Evolutionary conservation across 2,113 vertebrate species (phyloP).

Genomic region (Phalacrocorax carbo): DNA sequence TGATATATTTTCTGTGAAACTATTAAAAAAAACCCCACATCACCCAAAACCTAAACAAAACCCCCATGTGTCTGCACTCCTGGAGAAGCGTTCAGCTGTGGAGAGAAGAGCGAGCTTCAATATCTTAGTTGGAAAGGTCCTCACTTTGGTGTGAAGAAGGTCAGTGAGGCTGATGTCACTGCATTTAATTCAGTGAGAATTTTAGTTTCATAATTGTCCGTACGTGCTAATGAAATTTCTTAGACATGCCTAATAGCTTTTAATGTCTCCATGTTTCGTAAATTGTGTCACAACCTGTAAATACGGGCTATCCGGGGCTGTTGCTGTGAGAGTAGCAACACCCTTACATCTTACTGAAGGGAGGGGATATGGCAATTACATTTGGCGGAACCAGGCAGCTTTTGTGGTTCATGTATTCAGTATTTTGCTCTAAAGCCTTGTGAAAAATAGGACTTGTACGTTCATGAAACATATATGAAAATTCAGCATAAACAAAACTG

Average conservation of each 20-base stretch:
- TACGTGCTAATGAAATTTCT: not conserved
- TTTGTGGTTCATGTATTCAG: not conserved
- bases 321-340: not conserved
- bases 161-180: not conserved
- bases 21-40: not conserved
- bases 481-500: not conserved
- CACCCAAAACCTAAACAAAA: not conserved
- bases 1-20: not conserved
- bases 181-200: not conserved
- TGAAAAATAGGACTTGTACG: not conserved
- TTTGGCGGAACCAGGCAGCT: not conserved
- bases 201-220: not conserved
- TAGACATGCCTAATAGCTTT: not conserved
- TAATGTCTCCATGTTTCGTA: not conserved
- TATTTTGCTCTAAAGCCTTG: not conserved
- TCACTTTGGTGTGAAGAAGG: not conserved
- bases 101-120: not conserved
- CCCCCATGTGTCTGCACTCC: not conserved
- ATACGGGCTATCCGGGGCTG: not conserved
- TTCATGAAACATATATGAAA: not conserved
- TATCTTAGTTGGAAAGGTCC: not conserved
- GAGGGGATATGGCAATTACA: not conserved
- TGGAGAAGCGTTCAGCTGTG: not conserved
- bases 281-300: not conserved
- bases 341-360: not conserved